These are phyloP conservation scores for Rafetus swinhoei DNA, from an alignment of 2,113 vertebrate species.

Conservation along the genomic window DNA sequence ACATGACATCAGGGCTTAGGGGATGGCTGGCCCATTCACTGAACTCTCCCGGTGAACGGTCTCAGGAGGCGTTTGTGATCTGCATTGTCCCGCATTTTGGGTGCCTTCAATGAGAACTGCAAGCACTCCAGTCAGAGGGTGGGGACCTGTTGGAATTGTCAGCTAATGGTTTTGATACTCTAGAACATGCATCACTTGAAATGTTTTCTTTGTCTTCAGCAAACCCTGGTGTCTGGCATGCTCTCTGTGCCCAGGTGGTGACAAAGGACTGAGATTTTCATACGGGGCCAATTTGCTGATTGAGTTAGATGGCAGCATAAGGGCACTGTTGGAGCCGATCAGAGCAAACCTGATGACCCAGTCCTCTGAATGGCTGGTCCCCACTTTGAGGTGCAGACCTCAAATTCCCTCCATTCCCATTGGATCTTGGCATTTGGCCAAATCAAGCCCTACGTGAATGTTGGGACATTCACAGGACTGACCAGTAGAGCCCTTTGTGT, in stretches of 20 bases:
- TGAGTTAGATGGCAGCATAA: neutral
- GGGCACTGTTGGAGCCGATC: neutral
- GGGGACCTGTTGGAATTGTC: neutral
- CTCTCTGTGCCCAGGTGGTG: neutral
- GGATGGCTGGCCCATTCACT: neutral
- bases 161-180: neutral
- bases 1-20: neutral
- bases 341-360: neutral
- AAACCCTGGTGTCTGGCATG: neutral
- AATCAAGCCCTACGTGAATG: neutral
- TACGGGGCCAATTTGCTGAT: neutral
- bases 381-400: neutral
- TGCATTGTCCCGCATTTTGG: neutral
- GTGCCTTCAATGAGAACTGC: neutral
- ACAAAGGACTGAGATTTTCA: no score
- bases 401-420: neutral
- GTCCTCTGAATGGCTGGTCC: neutral
- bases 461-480: neutral
- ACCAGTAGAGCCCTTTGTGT: neutral
- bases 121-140: neutral
- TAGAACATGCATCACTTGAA: neutral
- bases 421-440: neutral
- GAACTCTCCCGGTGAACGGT: neutral
- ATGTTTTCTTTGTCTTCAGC: neutral
- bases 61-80: neutral